Conservation (phyloP, 2,113 vertebrate genomes). For the Sula dactylatra region DNA sequence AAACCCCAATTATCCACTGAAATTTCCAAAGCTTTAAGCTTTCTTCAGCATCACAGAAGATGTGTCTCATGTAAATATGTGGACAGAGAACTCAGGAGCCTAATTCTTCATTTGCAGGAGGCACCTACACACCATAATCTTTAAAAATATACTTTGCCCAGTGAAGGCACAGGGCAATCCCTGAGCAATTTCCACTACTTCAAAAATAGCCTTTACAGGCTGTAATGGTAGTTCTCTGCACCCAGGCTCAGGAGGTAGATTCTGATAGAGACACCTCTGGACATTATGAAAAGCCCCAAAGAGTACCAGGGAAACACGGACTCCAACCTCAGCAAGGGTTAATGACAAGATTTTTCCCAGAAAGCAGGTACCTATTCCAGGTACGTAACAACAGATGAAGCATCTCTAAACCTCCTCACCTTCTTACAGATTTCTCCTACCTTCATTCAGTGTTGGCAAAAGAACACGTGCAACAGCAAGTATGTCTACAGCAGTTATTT, state of each 20-base stretch:
- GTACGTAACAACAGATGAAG: not conserved
- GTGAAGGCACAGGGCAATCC: not conserved
- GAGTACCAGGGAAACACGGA: not conserved
- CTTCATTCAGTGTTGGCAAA: not conserved
- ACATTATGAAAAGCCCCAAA: not conserved
- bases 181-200: not conserved
- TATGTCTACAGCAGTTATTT: not conserved
- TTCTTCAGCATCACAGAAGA: not conserved
- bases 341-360: not conserved
- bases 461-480: not conserved
- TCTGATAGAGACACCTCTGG: not conserved
- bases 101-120: not conserved
- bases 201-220: not conserved
- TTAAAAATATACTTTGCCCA: not conserved
- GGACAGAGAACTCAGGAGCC: not conserved
- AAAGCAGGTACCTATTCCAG: not conserved
- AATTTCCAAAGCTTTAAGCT: not conserved
- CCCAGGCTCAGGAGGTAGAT: not conserved
- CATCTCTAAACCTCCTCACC: not conserved
- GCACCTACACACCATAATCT: not conserved
- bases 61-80: not conserved
- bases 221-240: not conserved
- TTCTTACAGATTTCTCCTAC: not conserved
- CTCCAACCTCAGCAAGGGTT: not conserved
- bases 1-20: not conserved